Conservation (phyloP, 2,113 vertebrate genomes). For the Ifrita kowaldi region DNA sequence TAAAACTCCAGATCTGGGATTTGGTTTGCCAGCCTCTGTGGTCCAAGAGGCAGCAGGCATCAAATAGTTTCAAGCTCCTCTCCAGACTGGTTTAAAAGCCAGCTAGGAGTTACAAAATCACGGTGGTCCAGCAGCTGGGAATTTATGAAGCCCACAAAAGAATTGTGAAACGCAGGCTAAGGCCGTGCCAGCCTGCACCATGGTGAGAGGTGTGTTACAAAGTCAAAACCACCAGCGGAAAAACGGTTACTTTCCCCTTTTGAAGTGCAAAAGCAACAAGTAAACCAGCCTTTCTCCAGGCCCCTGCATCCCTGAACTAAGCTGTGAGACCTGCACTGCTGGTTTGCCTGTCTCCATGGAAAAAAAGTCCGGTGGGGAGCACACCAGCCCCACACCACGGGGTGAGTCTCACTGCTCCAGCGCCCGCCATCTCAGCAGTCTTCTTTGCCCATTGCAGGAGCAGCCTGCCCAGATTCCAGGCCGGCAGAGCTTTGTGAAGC, state of each 20-base stretch:
- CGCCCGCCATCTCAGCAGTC: rapidly evolving
- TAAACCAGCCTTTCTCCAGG: background rate
- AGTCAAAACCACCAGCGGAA: background rate
- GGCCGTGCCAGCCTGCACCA: background rate
- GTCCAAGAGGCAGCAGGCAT: background rate
- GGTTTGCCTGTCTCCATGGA: background rate
- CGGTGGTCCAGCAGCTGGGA: background rate
- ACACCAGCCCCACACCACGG: background rate
- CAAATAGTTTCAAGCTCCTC: background rate
- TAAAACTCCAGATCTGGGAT: background rate
- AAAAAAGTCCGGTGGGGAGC: background rate
- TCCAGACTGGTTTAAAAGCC: background rate
- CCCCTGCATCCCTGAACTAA: background rate
- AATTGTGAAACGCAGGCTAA: background rate
- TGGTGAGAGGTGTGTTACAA: background rate
- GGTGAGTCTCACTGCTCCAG: background rate
- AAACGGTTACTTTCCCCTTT: background rate
- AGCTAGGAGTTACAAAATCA: constrained; percentile 26
- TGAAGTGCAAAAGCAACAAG: background rate
- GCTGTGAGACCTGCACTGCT: rapidly evolving
- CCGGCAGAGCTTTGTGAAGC: rapidly evolving
- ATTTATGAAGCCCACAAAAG: constrained; percentile 9
- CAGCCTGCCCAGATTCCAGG: background rate
- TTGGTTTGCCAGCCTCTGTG: background rate
- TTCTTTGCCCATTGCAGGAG: background rate